Conservation (phyloP, 2,797 vertebrate genomes). For the Taeniopygia guttata region DNA sequence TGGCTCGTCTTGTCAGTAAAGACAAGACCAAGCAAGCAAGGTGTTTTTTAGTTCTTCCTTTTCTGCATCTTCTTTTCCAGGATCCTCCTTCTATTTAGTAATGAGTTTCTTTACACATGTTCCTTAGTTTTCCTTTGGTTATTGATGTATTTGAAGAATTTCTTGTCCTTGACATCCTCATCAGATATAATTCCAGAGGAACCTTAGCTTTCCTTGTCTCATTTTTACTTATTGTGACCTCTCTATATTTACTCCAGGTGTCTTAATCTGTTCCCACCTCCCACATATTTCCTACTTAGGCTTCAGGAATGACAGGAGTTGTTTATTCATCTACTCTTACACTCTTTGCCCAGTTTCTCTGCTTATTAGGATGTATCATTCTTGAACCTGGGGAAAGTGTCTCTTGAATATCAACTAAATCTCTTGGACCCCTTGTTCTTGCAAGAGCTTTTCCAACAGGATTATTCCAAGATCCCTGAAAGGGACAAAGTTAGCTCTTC, state of each 20-base stretch:
- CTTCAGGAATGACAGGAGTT: not conserved
- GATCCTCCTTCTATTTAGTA: not conserved
- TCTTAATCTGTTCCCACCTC: not conserved
- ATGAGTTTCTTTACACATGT: not conserved
- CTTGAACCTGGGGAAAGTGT: not conserved
- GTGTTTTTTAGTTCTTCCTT: not conserved
- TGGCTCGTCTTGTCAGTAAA: not conserved
- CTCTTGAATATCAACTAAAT: not conserved
- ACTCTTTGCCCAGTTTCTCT: accelerated
- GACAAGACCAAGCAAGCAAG: not conserved
- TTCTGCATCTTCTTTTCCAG: not conserved
- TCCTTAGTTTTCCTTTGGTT: not conserved
- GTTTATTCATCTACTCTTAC: not conserved
- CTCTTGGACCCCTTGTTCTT: not conserved
- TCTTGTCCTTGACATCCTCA: not conserved
- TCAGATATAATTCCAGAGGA: not conserved
- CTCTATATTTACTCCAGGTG: not conserved
- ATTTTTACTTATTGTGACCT: not conserved
- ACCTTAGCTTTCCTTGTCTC: not conserved
- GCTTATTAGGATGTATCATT: not conserved
- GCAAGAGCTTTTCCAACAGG: not conserved
- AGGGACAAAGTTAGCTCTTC: not conserved
- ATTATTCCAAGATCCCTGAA: not conserved
- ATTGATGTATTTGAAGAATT: not conserved
- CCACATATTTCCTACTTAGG: not conserved